A percentile compares a stretch with the other conserved stretches of the same genome.
Conservation (phyloP, 2,113 vertebrate genomes). For the Forbesichthys papilliferus region DNA sequence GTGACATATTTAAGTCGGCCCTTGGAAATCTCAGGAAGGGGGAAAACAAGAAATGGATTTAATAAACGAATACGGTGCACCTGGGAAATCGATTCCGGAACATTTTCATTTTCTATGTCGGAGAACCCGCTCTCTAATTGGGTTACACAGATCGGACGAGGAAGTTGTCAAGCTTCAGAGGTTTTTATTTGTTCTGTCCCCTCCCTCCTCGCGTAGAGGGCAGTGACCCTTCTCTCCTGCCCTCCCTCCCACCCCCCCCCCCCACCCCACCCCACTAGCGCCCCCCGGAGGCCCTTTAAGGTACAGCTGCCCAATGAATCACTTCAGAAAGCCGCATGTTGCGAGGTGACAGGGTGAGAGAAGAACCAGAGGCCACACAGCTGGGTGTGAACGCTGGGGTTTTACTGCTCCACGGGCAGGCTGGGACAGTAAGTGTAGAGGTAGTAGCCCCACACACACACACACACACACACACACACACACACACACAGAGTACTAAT, state of each 20-base stretch:
- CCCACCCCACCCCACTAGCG: conserved; percentile 38
- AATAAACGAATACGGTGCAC: conserved; percentile 58
- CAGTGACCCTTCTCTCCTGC: conserved; percentile 41
- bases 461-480: background rate
- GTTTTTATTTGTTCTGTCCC: conserved; percentile 61
- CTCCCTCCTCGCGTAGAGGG: conserved; percentile 56
- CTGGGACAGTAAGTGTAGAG: conserved; percentile 25
- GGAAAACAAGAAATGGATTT: conserved; percentile 61
- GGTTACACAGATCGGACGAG: conserved; percentile 66
- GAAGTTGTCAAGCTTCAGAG: conserved; percentile 75
- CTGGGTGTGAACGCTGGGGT: conserved; percentile 43
- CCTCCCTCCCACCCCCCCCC: background rate
- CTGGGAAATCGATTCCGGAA: conserved; percentile 62
- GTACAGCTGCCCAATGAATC: conserved; percentile 72
- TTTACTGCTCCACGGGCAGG: conserved; percentile 49
- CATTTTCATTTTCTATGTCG: conserved; percentile 66
- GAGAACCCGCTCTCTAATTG: conserved; percentile 67
- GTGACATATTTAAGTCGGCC: conserved; percentile 59
- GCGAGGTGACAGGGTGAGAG: conserved; percentile 63
- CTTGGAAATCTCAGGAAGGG: conserved; percentile 49
- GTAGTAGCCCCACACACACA: conserved; percentile 4
- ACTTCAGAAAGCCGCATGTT: conserved; percentile 56
- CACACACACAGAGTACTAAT: background rate
- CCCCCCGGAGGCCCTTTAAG: conserved; percentile 71
- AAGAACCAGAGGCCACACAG: conserved; percentile 54